These are phyloP conservation scores for Anhinga rufa DNA, from an alignment of 2,113 vertebrate genomes.

Conservation along the genomic window DNA sequence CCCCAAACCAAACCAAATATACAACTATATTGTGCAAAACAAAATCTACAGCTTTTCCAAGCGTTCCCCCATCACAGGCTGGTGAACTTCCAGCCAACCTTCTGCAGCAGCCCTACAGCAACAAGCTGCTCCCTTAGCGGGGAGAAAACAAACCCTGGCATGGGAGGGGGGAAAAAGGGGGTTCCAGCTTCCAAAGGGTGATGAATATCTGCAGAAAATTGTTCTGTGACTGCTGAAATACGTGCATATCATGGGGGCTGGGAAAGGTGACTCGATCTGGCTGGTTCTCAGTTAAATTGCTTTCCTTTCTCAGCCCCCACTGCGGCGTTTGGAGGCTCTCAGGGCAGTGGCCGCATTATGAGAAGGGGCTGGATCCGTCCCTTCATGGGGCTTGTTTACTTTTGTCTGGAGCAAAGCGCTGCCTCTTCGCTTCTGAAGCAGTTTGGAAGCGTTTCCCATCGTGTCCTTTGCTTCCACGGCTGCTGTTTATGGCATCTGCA, in stretches of 20 bases:
- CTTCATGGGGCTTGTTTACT: neutral
- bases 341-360: neutral
- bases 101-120: neutral
- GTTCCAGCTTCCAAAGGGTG: neutral
- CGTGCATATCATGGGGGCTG: accelerated
- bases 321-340: neutral
- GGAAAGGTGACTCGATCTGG: neutral
- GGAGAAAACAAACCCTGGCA: neutral
- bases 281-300: neutral
- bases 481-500: neutral
- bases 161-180: neutral
- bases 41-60: neutral
- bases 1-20: neutral
- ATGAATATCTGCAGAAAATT: neutral
- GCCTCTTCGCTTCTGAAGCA: neutral
- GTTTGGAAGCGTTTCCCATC: neutral
- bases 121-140: neutral
- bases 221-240: neutral
- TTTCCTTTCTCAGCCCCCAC: neutral
- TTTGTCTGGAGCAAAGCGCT: neutral
- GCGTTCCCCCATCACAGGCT: neutral
- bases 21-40: neutral
- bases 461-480: neutral
- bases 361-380: neutral
- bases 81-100: neutral